Evolutionary conservation across 2,797 vertebrate genomes (phyloP), one percentile per base, ranked within the genome.

Genomic region (Hydrocynus forskahlii): DNA sequence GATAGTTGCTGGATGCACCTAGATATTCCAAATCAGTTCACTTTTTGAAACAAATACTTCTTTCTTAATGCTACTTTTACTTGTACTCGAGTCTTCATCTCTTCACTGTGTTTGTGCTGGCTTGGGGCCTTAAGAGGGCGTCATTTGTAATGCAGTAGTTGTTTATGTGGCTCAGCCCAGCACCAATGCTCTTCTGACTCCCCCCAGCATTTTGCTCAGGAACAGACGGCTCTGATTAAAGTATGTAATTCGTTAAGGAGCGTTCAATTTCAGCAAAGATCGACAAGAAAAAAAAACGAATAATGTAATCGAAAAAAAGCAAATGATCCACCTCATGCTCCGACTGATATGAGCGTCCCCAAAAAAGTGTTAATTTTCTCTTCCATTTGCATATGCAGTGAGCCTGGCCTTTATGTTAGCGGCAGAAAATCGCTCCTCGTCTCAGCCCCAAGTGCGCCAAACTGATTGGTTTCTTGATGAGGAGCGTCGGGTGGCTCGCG

Each of bases 381-480:
- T 88, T 83, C 85, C 92, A 96, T 98, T 97, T 98, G 95, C 97
- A 97, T 94, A 94, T 91, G 91, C 90, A 90, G 91, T 88, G 88
- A 89, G 87, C 87, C 80, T 82, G 66, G 83, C 87, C 86, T 86
- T 71, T 79, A 76, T 83, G 82, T 75, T 85, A 76, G 40, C 55
- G 60, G 71, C n/a, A 74, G 52, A 87, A 84, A 80, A 86, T 82
- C 71, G 78, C 76, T 83, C 89, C 76, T 88, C 90, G 89, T 91
- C 89, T 87, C 87, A 81, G 81, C 74, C 82, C 77, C 87, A 88
- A 90, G 66, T 23, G 76, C 80, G 91, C 92, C 89, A 89, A 64
- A 80, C 86, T 94, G 94, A 95, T 95, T 95, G 92, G 89, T 91
- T 91, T 88, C 89, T 94, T 93, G 93, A 94, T 94, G 92, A 93